A percentile compares a stretch with the other conserved stretches of the same genome.
Conservation (phyloP, 2,888 invertebrate species). For the Cosmia trapezina region DNA sequence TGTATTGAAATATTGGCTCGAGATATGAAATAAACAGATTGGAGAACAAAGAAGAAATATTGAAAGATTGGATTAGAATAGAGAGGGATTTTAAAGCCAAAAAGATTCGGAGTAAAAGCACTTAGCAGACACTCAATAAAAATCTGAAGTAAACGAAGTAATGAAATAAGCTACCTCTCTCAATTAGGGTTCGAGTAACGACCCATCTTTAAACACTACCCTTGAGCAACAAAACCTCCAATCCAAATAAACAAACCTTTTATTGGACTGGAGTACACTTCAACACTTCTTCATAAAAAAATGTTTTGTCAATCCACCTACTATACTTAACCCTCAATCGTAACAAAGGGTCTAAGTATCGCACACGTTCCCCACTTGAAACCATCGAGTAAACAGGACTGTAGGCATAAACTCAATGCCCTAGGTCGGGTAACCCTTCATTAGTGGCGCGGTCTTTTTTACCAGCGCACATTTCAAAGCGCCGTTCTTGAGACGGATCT, state of each 20-base stretch:
- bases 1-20: constrained; percentile 48
- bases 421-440: constrained; percentile 81
- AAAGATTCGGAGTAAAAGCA: background rate
- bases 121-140: constrained; percentile 16
- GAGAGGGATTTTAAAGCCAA: background rate
- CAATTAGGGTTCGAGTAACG: constrained; percentile 23
- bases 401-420: constrained; percentile 53
- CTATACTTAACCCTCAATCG: constrained; percentile 48
- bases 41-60: constrained; percentile 23
- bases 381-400: constrained; percentile 44
- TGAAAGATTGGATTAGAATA: constrained; percentile 14
- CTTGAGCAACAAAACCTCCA: constrained; percentile 18
- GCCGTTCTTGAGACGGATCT: constrained; percentile 86
- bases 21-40: constrained; percentile 21
- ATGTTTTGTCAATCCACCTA: constrained; percentile 46
- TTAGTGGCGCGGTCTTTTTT: constrained; percentile 82
- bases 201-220: constrained; percentile 14
- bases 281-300: constrained; percentile 51
- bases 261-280: constrained; percentile 41
- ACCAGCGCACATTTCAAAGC: constrained; percentile 80
- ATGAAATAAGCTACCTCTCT: constrained; percentile 22
- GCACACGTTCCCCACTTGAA: constrained; percentile 46
- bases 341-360: constrained; percentile 57
- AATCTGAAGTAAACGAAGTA: constrained; percentile 20
- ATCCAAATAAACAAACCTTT: constrained; percentile 47